Percentiles rank a stretch among this genome's conserved stretches.
These are phyloP conservation scores for Lepisosteus osseus DNA, from an alignment of 2,113 vertebrate genomes.

Conservation along the genomic window DNA sequence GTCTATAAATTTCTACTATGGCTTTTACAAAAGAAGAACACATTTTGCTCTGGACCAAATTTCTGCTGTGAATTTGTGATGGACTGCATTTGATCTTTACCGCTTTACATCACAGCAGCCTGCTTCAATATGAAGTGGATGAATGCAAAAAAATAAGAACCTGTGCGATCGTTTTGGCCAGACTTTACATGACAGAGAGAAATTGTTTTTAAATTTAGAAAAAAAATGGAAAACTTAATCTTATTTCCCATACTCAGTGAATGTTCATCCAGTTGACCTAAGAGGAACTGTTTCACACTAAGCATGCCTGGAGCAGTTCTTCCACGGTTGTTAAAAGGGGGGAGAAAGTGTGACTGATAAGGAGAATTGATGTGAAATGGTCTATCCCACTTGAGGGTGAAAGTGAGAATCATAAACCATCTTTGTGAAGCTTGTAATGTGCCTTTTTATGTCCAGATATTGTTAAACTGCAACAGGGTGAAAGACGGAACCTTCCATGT, in stretches of 20 bases:
- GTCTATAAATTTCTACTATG: no score
- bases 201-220: background rate
- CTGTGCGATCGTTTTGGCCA: no score
- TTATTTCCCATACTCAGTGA: background rate
- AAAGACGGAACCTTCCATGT: conserved; percentile 17
- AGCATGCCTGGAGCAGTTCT: background rate
- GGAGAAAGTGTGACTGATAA: background rate
- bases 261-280: background rate
- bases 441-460: background rate
- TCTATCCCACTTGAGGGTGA: background rate
- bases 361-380: background rate
- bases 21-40: no score
- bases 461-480: conserved; percentile 5
- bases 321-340: background rate
- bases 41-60: no score
- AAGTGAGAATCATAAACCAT: background rate
- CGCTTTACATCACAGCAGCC: no score
- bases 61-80: no score
- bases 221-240: background rate
- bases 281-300: background rate
- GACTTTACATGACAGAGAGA: background rate
- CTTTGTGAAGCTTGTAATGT: background rate
- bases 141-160: no score
- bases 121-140: no score
- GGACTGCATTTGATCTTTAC: no score